phyloP scores from a whole-genome alignment of 2,888 invertebrate species.

The Plebejus melissa region DNA sequence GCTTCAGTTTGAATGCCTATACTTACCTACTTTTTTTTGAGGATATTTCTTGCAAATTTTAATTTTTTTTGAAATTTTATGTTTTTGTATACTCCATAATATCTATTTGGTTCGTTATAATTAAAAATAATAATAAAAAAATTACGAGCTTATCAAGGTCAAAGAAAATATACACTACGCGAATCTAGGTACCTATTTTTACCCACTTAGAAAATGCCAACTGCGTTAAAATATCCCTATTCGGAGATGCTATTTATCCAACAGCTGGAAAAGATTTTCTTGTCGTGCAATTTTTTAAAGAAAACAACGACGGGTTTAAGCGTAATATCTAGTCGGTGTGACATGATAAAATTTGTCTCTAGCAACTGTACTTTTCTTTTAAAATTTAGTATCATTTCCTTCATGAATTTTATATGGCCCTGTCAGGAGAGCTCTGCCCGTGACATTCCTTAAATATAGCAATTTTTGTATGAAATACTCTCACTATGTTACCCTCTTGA shows the following conservation, averaged over 20 bases:
- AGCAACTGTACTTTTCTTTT: neutral
- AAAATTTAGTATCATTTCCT: conserved; percentile 20
- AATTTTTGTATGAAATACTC: conserved; percentile 16
- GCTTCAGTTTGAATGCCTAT: too few species aligned
- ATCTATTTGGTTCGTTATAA: too few species aligned
- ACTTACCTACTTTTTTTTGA: too few species aligned
- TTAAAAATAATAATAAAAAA: too few species aligned
- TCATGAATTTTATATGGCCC: conserved; percentile 21
- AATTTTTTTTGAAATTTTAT: too few species aligned
- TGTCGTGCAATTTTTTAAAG: conserved; percentile 1
- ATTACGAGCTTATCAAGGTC: too few species aligned
- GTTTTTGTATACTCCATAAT: too few species aligned
- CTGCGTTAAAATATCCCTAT: neutral
- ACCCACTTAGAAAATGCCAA: too few species aligned
- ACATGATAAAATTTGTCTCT: neutral
- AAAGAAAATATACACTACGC: too few species aligned
- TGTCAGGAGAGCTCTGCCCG: neutral
- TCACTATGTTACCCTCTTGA: conserved; percentile 10
- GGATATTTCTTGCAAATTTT: too few species aligned
- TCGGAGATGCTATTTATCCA: neutral
- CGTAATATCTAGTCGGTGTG: neutral
- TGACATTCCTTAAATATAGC: conserved; percentile 21
- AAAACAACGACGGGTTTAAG: conserved; percentile 1
- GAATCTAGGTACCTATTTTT: too few species aligned
- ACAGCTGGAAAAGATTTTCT: conserved; percentile 10